Base-by-base conservation (phyloP, 2,888 invertebrate genomes). In the Stenodera caucasica region DNA sequence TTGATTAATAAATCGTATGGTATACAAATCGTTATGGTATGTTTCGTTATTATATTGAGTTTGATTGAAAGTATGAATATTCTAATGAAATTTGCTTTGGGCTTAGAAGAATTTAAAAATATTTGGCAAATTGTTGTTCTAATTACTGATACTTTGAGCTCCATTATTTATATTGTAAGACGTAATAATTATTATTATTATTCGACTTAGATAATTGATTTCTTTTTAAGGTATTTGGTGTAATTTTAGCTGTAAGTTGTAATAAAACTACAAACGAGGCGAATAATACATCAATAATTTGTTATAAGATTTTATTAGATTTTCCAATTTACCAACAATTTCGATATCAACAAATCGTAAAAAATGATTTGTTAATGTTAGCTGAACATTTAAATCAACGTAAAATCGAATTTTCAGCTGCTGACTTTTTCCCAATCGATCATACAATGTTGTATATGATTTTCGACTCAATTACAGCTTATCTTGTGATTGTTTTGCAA, bases 361-460 rank as follows among this genome's bases (percentile, higher is more conserved):
- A 49, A 18, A 53, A 55, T 26, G 62, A 62, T 35, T 30, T 62
- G 3, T 30, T 58, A 26, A 33, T 62, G 15, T 49, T 62, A 1
- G 53, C 58, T n/a, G 62, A 58, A 35, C 58, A 62, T 53, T 53
- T 62, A 53, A 56, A 53, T 29, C 58, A 58, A n/a, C 50, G 58
- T 33, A 61, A 53, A 53, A 49, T 58, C 12, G 49, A 49, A 49
- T 58, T 62, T 53, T 55, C 58, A 1, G 62, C 62, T 7, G 52
- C 56, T 12, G 62, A 55, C 2, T 49, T 62, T 11, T 62, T 62
- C 35, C 23, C 15, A 11, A 33, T 62, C 8, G 58, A 62, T 23
- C 58, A 58, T 53, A 62, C 58, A 14, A 62, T 62, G 61, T 32
- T 62, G 21, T 56, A 58, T 49, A 58, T 56, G 56, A 55, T 58